Evolutionary conservation across 1,140 invertebrate species (phyloP).

Genomic region (Zelostemma sp.): DNA sequence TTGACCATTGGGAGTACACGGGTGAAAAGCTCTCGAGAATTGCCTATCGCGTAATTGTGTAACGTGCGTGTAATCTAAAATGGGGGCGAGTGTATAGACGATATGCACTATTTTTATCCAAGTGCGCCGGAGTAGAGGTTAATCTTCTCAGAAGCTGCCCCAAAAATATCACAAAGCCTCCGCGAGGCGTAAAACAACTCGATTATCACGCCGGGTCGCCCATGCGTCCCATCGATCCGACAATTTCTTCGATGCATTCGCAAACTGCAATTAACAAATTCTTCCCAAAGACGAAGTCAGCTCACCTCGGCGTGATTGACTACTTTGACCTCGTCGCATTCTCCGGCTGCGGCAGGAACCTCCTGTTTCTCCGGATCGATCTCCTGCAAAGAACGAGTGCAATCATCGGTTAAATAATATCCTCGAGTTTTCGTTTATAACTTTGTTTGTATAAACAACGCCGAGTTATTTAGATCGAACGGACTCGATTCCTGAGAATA

Average conservation of each 20-base stretch:
- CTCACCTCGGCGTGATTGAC: conserved; percentile 73
- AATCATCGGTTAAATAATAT: conserved; percentile 5
- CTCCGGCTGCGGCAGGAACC: conserved; percentile 63
- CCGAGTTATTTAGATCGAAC: conserved; percentile 46
- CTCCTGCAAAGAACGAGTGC: conserved; percentile 67
- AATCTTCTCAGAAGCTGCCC: conserved; percentile 61
- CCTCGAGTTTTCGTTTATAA: conserved; percentile 5
- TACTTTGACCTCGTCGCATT: conserved; percentile 70
- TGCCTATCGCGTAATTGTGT: conserved; percentile 46
- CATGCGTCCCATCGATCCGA: conserved; percentile 35
- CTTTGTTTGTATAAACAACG: conserved; percentile 38
- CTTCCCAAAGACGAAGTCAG: conserved; percentile 32
- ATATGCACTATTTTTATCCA: conserved; percentile 62
- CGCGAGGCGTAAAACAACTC: conserved; percentile 54
- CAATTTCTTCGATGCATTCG: too few species aligned
- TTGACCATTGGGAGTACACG: conserved; percentile 38
- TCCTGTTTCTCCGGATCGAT: conserved; percentile 75
- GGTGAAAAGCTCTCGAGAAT: conserved; percentile 31
- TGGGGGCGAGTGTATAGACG: conserved; percentile 52
- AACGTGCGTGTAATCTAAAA: conserved; percentile 47
- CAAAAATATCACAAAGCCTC: conserved; percentile 62
- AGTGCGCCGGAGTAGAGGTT: conserved; percentile 63
- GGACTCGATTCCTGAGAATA: conserved; percentile 29
- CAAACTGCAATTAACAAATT: too few species aligned
- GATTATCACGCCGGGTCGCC: conserved; percentile 49